These are phyloP conservation scores for Pithys albifrons DNA, from an alignment of 2,113 vertebrate species.

Conservation along the genomic window DNA sequence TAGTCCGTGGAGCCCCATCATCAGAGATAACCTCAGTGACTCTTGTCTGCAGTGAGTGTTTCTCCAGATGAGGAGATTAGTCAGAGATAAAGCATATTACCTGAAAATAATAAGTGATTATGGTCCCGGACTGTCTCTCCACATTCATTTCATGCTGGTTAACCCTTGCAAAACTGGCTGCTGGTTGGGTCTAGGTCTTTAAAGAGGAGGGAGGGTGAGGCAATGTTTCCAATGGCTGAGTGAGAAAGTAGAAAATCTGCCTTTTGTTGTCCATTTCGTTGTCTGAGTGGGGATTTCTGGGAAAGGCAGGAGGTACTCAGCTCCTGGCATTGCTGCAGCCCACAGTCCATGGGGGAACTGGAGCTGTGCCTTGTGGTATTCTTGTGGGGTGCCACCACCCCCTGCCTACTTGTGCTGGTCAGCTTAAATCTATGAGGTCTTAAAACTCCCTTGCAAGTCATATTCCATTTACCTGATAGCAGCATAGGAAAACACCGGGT, in stretches of 20 bases:
- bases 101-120: conserved; percentile 70
- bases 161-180: conserved; percentile 56
- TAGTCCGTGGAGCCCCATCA: conserved; percentile 56
- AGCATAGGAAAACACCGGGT: background rate
- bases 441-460: background rate
- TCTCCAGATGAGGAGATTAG: conserved; percentile 66
- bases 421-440: background rate
- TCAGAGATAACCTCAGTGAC: conserved; percentile 64
- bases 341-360: accelerated
- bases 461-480: background rate
- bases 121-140: conserved; percentile 48
- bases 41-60: conserved; percentile 52
- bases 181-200: background rate
- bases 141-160: conserved; percentile 53
- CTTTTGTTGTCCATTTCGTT: background rate
- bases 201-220: background rate
- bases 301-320: background rate
- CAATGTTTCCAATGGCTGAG: background rate
- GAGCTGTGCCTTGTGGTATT: background rate
- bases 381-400: background rate
- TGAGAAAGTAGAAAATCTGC: background rate
- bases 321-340: background rate
- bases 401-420: background rate
- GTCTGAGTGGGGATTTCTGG: background rate
- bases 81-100: conserved; percentile 60